Conservation (phyloP, 2,888 invertebrate genomes). For the Drosophila recens region DNA sequence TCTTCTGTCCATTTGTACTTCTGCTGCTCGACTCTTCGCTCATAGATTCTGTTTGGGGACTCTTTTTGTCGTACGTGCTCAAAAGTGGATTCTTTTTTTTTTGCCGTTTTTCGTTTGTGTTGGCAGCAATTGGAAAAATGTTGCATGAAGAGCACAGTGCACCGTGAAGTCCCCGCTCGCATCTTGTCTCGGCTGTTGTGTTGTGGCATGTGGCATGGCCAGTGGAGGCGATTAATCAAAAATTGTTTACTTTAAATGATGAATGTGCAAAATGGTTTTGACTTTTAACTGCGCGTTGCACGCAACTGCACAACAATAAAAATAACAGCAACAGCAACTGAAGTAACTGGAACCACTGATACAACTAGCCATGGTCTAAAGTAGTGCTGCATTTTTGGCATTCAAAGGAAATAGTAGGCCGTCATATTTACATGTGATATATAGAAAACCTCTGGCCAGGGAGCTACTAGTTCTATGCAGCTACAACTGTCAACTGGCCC, state of each 20-base stretch:
- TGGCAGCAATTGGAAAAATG: conserved; percentile 77
- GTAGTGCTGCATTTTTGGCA: conserved; percentile 57
- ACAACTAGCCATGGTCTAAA: conserved; percentile 58
- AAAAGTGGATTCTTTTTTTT: conserved; percentile 48
- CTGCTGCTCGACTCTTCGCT: neutral
- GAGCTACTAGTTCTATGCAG: conserved; percentile 28
- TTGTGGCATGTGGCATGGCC: conserved; percentile 23
- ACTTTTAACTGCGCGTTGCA: conserved; percentile 65
- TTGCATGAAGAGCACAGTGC: conserved; percentile 71
- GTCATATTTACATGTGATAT: conserved; percentile 73
- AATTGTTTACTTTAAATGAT: conserved; percentile 81
- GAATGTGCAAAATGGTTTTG: conserved; percentile 79
- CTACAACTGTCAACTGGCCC: conserved; percentile 35
- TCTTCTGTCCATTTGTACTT: conserved; percentile 2
- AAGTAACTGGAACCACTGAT: conserved; percentile 6
- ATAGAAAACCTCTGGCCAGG: conserved; percentile 54
- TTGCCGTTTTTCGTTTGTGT: conserved; percentile 22
- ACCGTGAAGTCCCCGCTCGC: conserved; percentile 16
- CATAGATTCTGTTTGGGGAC: conserved; percentile 53
- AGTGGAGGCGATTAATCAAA: conserved; percentile 78
- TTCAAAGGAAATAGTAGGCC: conserved; percentile 28
- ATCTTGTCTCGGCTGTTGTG: conserved; percentile 20
- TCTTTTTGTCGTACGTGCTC: conserved; percentile 63
- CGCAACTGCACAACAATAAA: conserved; percentile 29
- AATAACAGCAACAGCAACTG: conserved; percentile 20